Base-by-base conservation (phyloP, 2,888 invertebrate species). In the Ctena decussata region DNA sequence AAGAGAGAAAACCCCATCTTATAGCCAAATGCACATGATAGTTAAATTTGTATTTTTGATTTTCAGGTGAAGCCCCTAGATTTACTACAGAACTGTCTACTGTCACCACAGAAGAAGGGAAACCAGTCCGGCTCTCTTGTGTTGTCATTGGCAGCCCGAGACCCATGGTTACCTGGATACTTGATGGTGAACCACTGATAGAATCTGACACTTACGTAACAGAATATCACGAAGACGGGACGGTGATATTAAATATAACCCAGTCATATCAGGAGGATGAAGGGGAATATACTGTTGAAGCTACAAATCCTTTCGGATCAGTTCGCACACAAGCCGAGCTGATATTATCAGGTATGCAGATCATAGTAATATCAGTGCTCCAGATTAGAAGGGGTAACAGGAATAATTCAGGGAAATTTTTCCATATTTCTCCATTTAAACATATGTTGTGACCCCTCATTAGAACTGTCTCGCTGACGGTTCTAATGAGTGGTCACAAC, bases 211-310 rank as follows among this genome's bases (percentile, higher is more conserved):
- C 93, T 72, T 90, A 91, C 74, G 89, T 92, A 41, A 87, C 90
- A 0, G 90, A 90, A 75, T 90, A 88, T 72, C 85, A 93, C 87
- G 76, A 93, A 82, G 93, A 92, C 83, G 93, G 94, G 37, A 97
- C 97, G 88, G 98, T 98, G 94, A 98, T 97, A 65, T 96, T 99
- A 72, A 99, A 99, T 96, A 97, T 99, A 72, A 96, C 99, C 15
- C 98, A 99, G 93, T 98, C 99, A 21, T 99, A 99, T 95, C 98
- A 99, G 27, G 98, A 98, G 93, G 99, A 99, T 96, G 98, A 98
- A 12, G 99, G 99, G 27, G 98, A 99, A 0, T 99, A 99, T 95
- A 98, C 98, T 11, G 99, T 99, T 94, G 98, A 98, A 96, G 99
- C 99, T 0, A 97, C 98, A 78, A 99, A 99, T 95, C 98, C 98